Evolutionary conservation across 2,113 vertebrate genomes (phyloP).

Genomic region (Indicator maculatus): DNA sequence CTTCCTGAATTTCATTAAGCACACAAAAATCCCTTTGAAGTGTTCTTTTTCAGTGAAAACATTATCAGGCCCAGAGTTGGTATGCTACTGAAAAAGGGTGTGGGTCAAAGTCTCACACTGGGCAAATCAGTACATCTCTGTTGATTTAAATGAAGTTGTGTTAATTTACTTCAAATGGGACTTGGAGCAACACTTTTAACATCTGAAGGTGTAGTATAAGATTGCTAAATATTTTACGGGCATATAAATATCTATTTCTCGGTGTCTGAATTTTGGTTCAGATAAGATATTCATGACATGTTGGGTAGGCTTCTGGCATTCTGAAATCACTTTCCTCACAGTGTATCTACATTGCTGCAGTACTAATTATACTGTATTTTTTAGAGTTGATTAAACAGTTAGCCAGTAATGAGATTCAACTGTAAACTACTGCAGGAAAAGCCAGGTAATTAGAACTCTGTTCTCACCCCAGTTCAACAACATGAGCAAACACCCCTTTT

Average conservation of each 20-base stretch:
- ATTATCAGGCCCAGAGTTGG: background rate
- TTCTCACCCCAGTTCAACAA: conserved; percentile 25
- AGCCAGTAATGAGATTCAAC: conserved; percentile 37
- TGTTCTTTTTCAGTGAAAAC: conserved; percentile 3
- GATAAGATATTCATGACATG: background rate
- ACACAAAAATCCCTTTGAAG: conserved; percentile 6
- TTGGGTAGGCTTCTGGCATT: background rate
- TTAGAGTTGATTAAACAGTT: conserved; percentile 47
- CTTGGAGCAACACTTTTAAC: background rate
- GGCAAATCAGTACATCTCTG: background rate
- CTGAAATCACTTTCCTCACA: background rate
- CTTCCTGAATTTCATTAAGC: conserved; percentile 56
- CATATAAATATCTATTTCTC: background rate
- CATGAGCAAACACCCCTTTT: conserved; percentile 6
- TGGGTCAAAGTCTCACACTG: background rate
- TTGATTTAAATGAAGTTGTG: background rate
- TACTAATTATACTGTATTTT: conserved; percentile 35
- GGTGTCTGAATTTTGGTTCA: background rate
- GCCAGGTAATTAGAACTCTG: conserved; percentile 6
- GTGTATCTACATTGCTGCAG: background rate
- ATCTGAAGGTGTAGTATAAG: background rate
- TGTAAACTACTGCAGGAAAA: conserved; percentile 12
- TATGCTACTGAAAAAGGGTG: background rate
- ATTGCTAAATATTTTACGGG: background rate
- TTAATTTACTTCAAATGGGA: background rate